Conservation (phyloP, 2,888 invertebrate species). For the Vanessa cardui region DNA sequence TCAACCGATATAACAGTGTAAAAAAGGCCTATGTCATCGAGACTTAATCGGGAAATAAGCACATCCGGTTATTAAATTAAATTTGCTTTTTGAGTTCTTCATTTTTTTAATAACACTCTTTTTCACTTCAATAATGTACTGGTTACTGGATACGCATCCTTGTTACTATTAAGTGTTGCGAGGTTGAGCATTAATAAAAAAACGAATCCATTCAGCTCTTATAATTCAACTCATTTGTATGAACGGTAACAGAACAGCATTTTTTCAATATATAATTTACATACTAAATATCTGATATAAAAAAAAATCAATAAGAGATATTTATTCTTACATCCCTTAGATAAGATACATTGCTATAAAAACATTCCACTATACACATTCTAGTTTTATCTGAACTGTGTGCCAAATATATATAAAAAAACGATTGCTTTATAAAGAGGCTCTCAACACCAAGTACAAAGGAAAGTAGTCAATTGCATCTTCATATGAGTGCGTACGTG, state of each 20-base stretch:
- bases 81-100: too few relatives aligned
- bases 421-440: constrained; percentile 13
- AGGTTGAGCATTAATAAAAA: constrained; percentile 14
- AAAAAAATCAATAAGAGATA: too few relatives aligned
- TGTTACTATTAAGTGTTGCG: constrained; percentile 10
- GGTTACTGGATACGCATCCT: constrained; percentile 16
- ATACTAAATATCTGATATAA: too few relatives aligned
- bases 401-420: constrained; percentile 1
- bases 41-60: too few relatives aligned
- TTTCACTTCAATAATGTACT: background rate
- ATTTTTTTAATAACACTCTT: too few relatives aligned
- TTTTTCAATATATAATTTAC: too few relatives aligned
- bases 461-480: constrained; percentile 14
- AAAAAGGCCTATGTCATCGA: too few relatives aligned
- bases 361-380: background rate
- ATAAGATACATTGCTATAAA: background rate
- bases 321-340: too few relatives aligned
- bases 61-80: too few relatives aligned
- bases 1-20: too few relatives aligned
- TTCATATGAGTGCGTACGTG: constrained; percentile 7
- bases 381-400: background rate
- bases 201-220: constrained; percentile 2
- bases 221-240: too few relatives aligned
- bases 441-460: constrained; percentile 23
- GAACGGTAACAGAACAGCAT: too few relatives aligned